A percentile compares a stretch with the other conserved stretches of the same genome.
Evolutionary conservation across 2,113 vertebrate genomes (phyloP).

Genomic region (Platichthys flesus): DNA sequence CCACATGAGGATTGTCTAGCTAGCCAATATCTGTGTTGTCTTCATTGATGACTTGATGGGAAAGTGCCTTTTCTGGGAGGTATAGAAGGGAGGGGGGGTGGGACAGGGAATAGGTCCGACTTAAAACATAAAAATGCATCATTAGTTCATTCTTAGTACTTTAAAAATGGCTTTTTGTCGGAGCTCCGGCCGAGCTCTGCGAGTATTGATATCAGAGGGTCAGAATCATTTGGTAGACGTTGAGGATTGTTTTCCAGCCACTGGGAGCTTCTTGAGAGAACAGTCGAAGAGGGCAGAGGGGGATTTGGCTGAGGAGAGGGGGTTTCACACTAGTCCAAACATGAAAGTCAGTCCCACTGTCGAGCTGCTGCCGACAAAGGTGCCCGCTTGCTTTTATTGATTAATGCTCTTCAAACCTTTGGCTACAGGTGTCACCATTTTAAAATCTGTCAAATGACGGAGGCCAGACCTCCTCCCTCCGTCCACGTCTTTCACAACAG

Average conservation of each 20-base stretch:
- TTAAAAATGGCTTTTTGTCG: conserved; percentile 79
- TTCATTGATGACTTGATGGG: conserved; percentile 78
- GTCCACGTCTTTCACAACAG: conserved; percentile 76
- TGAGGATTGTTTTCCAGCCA: conserved; percentile 80
- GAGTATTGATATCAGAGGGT: conserved; percentile 74
- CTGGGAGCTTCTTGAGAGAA: conserved; percentile 75
- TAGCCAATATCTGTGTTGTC: conserved; percentile 80
- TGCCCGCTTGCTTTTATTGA: conserved; percentile 68
- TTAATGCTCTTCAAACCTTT: conserved; percentile 84
- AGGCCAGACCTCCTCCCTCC: conserved; percentile 66
- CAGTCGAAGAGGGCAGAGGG: conserved; percentile 57
- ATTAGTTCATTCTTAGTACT: conserved; percentile 80
- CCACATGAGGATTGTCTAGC: conserved; percentile 85
- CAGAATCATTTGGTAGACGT: conserved; percentile 80
- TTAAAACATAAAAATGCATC: conserved; percentile 75
- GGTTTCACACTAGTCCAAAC: conserved; percentile 51
- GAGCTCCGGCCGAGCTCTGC: conserved; percentile 72
- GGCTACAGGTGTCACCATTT: conserved; percentile 80
- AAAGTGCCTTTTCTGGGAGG: conserved; percentile 75
- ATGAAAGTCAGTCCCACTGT: conserved; percentile 59
- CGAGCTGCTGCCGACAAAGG: conserved; percentile 63
- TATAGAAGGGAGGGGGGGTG: conserved; percentile 42
- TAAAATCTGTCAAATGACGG: conserved; percentile 62
- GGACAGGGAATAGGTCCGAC: conserved; percentile 78
- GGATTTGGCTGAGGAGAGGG: conserved; percentile 72